phyloP scores from a whole-genome alignment of 2,113 vertebrate genomes.

The Apus apus region DNA sequence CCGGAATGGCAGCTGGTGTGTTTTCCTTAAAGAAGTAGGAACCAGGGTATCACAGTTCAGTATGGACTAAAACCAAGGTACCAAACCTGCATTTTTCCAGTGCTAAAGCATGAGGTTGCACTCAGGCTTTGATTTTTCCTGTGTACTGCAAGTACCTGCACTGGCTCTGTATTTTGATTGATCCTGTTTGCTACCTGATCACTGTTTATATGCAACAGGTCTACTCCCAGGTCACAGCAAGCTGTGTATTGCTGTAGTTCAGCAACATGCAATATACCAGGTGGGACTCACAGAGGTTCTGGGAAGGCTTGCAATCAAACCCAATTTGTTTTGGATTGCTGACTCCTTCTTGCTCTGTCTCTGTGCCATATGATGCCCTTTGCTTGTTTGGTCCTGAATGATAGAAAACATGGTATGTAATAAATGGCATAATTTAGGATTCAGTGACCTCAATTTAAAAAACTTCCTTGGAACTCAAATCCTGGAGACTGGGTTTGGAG shows the following conservation, averaged over 20 bases:
- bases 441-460: background rate
- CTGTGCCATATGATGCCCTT: background rate
- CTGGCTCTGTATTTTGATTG: background rate
- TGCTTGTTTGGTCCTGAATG: background rate
- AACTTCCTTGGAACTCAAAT: background rate
- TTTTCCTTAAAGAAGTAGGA: background rate
- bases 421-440: background rate
- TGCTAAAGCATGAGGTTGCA: background rate
- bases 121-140: background rate
- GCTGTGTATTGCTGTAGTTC: background rate
- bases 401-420: background rate
- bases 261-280: fast-evolving
- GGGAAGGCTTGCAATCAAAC: background rate
- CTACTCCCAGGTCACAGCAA: fast-evolving
- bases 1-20: background rate
- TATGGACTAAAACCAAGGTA: background rate
- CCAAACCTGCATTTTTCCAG: background rate
- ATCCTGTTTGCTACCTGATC: background rate
- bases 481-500: background rate
- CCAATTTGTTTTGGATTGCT: background rate
- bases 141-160: no score
- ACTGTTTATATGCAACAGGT: background rate
- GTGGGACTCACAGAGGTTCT: no score
- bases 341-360: background rate
- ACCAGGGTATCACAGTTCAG: background rate